Evolutionary conservation across 2,797 vertebrate genomes (phyloP).

Genomic region (Tamandua tetradactyla): DNA sequence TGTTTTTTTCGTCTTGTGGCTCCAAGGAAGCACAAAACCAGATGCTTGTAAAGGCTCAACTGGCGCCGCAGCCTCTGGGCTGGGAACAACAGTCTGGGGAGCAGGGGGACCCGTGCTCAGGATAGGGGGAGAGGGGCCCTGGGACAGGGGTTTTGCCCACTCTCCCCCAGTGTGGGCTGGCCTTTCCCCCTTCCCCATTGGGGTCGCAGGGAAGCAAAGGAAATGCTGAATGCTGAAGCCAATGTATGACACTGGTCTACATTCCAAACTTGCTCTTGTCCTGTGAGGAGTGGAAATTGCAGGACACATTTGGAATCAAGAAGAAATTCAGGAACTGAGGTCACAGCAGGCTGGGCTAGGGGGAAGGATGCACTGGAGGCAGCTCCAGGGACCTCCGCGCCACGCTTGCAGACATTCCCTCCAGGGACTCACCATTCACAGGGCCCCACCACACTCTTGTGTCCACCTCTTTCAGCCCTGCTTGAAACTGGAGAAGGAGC

Average conservation of each 20-base stretch:
- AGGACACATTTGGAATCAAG: neutral
- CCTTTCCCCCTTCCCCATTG: neutral
- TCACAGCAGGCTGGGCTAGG: neutral
- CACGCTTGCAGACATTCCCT: neutral
- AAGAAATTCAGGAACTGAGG: slow-evolving; percentile 9
- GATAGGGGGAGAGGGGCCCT: neutral
- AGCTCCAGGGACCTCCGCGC: neutral
- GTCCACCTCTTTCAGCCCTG: neutral
- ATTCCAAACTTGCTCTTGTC: neutral
- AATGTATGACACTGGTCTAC: neutral
- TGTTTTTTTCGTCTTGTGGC: neutral
- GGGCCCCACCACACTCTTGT: neutral
- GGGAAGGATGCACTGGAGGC: neutral
- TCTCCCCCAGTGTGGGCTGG: neutral
- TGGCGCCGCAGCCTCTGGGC: neutral
- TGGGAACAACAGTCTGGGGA: neutral
- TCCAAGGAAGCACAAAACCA: slow-evolving; percentile 74
- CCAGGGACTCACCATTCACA: neutral
- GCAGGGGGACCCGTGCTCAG: neutral
- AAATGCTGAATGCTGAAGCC: neutral
- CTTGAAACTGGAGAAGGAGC: neutral
- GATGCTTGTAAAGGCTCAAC: slow-evolving; percentile 70
- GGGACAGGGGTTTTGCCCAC: neutral
- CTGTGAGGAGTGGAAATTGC: neutral
- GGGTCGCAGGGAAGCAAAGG: neutral